Percentiles rank a stretch among this genome's conserved stretches.
phyloP scores from a whole-genome alignment of 2,888 invertebrate species.

The Philonicus albiceps region DNA sequence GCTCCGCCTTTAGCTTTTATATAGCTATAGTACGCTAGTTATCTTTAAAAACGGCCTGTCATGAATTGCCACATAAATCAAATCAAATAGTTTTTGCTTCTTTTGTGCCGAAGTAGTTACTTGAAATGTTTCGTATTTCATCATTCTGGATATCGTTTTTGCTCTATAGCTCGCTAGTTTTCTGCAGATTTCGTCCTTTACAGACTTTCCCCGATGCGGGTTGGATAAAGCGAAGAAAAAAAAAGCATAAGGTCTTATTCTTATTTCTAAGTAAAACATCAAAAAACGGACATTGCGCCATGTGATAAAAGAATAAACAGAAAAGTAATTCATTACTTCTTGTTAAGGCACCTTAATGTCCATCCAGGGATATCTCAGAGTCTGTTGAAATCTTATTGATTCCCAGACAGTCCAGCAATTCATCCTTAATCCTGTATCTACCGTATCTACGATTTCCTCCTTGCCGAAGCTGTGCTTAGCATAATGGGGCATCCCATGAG shows the following conservation, averaged over 20 bases:
- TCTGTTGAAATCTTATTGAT: background rate
- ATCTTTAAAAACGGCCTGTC: slow-evolving; percentile 31
- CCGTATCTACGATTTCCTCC: background rate
- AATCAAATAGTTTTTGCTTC: slow-evolving; percentile 21
- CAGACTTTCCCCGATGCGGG: background rate
- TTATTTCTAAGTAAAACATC: background rate
- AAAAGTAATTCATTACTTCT: background rate
- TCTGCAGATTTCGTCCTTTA: background rate
- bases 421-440: background rate
- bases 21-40: background rate
- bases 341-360: background rate
- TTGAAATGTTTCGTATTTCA: slow-evolving; percentile 11
- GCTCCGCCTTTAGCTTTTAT: background rate
- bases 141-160: background rate
- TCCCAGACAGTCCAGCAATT: background rate
- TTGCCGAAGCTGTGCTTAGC: background rate
- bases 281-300: background rate
- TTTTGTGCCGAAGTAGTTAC: slow-evolving; percentile 15
- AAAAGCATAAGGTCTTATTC: background rate
- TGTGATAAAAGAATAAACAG: background rate
- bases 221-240: background rate
- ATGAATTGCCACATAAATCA: slow-evolving; percentile 38
- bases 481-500: background rate
- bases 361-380: background rate
- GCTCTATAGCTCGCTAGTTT: background rate